Percentiles rank a stretch among this genome's conserved stretches.
phyloP scores from a whole-genome alignment of 2,113 vertebrate genomes.

The Halcyon malimbica region DNA sequence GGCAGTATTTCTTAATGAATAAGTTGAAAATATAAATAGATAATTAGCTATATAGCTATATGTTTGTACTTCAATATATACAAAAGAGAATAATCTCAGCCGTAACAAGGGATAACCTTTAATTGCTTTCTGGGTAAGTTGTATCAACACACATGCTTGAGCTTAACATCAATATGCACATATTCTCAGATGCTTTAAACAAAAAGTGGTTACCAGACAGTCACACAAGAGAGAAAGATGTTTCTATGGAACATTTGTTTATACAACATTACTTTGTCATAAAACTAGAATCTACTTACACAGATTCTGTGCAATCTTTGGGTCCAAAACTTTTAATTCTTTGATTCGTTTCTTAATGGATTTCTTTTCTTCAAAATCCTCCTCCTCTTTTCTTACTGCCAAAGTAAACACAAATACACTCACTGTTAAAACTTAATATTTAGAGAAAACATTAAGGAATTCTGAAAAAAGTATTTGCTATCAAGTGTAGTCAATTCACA shows the following conservation, averaged over 20 bases:
- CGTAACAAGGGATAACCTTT: background rate
- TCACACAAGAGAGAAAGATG: background rate
- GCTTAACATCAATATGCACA: background rate
- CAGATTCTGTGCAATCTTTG: constrained; percentile 96
- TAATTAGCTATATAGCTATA: background rate
- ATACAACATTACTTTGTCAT: background rate
- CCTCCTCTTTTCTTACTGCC: constrained; percentile 87
- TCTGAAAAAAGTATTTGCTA: background rate
- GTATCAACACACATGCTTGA: background rate
- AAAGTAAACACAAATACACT: constrained; percentile 16
- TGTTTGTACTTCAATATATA: background rate
- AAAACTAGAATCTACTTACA: constrained; percentile 81
- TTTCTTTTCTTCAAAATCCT: constrained; percentile 88
- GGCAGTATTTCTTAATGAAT: background rate
- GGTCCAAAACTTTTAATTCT: constrained; percentile 93
- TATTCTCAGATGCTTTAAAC: background rate
- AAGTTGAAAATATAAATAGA: background rate
- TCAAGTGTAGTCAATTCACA: background rate
- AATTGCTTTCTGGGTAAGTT: background rate
- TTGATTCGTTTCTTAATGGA: constrained; percentile 93
- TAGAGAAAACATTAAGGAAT: background rate
- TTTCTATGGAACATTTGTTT: background rate
- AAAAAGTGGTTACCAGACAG: background rate
- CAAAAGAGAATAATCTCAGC: background rate
- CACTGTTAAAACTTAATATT: background rate